Percentiles rank a stretch among this genome's conserved stretches.
phyloP scores from a whole-genome alignment of 2,888 invertebrate species.

The Chaetogeoica ovagalla region DNA sequence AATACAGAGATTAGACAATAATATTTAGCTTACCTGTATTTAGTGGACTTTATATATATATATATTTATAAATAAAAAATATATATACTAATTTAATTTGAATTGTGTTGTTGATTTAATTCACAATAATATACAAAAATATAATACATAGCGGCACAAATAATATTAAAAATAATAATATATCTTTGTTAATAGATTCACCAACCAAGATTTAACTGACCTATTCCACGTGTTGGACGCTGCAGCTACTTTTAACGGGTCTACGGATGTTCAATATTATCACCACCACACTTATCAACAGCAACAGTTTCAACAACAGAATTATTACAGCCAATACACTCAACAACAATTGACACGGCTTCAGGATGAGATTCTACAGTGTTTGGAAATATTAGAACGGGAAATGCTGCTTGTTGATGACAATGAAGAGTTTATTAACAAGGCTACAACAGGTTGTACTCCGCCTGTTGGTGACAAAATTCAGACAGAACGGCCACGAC shows the following conservation, averaged over 20 bases:
- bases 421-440: neutral
- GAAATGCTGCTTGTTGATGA: conserved; percentile 60
- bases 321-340: conserved; percentile 12
- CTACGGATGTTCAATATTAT: conserved; percentile 60
- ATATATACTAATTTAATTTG: too few species aligned
- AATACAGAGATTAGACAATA: too few species aligned
- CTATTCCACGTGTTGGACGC: conserved; percentile 77
- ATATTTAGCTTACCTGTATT: too few species aligned
- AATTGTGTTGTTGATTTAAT: too few species aligned
- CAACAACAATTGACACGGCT: conserved; percentile 77
- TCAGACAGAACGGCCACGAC: neutral
- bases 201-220: conserved; percentile 73
- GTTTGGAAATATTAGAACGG: conserved; percentile 85
- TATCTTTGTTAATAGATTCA: conserved; percentile 58
- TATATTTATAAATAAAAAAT: too few species aligned
- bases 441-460: neutral
- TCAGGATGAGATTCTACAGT: conserved; percentile 82
- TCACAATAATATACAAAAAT: too few species aligned
- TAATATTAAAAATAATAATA: too few species aligned
- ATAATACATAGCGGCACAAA: too few species aligned
- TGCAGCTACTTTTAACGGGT: conserved; percentile 77
- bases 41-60: too few species aligned
- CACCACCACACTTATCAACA: conserved; percentile 2
- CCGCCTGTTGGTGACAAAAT: neutral
- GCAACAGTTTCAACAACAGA: conserved; percentile 21